Evolutionary conservation across 1,140 invertebrate species (phyloP).

Genomic region (Lepidurus arcticus): DNA sequence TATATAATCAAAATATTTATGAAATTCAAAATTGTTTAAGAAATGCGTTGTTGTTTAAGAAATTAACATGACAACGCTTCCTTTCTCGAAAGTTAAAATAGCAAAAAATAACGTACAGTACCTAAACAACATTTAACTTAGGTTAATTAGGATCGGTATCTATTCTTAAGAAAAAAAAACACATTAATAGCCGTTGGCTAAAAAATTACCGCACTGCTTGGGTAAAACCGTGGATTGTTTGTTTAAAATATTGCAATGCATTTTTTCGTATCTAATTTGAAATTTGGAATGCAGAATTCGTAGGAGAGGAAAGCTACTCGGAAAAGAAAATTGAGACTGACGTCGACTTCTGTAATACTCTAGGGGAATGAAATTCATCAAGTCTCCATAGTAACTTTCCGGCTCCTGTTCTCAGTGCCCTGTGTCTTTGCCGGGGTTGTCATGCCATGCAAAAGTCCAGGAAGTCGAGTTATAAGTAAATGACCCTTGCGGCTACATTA

Average conservation of each 20-base stretch:
- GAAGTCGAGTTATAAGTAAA: conserved; percentile 18
- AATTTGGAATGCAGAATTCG: neutral
- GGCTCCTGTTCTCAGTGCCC: neutral
- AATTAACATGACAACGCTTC: too few relatives aligned
- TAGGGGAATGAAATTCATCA: neutral
- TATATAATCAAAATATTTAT: too few relatives aligned
- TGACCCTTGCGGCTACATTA: conserved; percentile 18
- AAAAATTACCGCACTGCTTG: neutral
- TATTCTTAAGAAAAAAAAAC: too few relatives aligned
- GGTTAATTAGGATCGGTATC: too few relatives aligned
- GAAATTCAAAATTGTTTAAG: too few relatives aligned
- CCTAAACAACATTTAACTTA: too few relatives aligned
- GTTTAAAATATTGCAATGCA: neutral
- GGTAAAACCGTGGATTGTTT: neutral
- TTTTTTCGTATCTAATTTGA: neutral
- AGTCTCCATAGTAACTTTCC: conserved; percentile 18
- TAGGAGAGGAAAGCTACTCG: neutral
- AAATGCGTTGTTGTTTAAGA: too few relatives aligned
- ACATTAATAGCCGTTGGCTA: neutral
- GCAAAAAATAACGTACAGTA: too few relatives aligned
- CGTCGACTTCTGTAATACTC: conserved; percentile 9
- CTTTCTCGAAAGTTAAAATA: too few relatives aligned
- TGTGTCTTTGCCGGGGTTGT: neutral
- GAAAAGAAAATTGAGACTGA: conserved; percentile 4
- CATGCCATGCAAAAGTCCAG: conserved; percentile 18